Conservation (phyloP, 2,888 invertebrate species). For the Macrosoma leucophasiata region DNA sequence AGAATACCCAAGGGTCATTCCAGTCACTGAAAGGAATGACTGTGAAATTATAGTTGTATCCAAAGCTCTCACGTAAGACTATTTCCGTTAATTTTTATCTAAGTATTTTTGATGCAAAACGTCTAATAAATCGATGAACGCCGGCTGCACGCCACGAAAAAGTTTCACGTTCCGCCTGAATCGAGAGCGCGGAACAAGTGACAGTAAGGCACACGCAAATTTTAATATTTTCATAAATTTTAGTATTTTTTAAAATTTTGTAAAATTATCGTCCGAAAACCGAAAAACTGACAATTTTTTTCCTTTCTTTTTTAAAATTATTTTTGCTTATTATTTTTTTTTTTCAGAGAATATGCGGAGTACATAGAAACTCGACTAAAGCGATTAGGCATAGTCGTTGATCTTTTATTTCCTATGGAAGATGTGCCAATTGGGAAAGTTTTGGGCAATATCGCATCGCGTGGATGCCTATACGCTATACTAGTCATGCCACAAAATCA, state of each 20-base stretch:
- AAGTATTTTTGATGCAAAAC: too few relatives aligned
- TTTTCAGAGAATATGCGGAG: constrained; percentile 88
- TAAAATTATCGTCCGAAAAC: too few relatives aligned
- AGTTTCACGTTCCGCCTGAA: too few relatives aligned
- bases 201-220: too few relatives aligned
- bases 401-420: constrained; percentile 93
- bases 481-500: constrained; percentile 91
- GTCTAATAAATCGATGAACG: too few relatives aligned
- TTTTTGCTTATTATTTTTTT: constrained; percentile 9
- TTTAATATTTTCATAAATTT: too few relatives aligned
- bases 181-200: too few relatives aligned
- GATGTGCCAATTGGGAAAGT: constrained; percentile 86
- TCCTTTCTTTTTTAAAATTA: too few relatives aligned
- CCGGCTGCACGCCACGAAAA: too few relatives aligned
- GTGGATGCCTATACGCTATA: constrained; percentile 93
- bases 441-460: constrained; percentile 89
- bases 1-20: constrained; percentile 54
- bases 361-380: constrained; percentile 89
- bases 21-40: constrained; percentile 83
- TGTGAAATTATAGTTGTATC: constrained; percentile 94
- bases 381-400: constrained; percentile 85
- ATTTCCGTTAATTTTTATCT: too few relatives aligned
- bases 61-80: constrained; percentile 87
- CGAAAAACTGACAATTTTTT: too few relatives aligned
- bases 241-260: too few relatives aligned